A percentile compares a stretch with the other conserved stretches of the same genome.
Evolutionary conservation across 2,113 vertebrate genomes (phyloP).

Genomic region (Pluvianellus socialis): DNA sequence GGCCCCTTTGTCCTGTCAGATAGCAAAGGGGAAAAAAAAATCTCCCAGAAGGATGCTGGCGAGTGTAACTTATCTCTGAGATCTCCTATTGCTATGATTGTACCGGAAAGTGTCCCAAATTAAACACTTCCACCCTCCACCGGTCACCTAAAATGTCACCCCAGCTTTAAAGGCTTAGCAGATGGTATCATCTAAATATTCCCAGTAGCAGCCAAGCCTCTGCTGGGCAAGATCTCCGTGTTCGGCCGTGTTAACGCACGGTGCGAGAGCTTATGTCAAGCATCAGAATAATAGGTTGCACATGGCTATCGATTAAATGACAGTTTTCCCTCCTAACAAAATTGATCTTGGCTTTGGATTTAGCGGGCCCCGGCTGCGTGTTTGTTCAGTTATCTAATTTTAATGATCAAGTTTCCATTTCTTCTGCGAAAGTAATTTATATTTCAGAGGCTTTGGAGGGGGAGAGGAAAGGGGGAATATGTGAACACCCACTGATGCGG

Average conservation of each 20-base stretch:
- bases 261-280: neutral
- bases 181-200: slow-evolving; percentile 1
- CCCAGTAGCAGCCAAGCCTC: slow-evolving; percentile 22
- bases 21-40: neutral
- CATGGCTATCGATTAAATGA: slow-evolving; percentile 15
- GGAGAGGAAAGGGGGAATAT: neutral
- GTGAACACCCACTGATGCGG: accelerated
- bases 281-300: neutral
- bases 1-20: slow-evolving; percentile 12
- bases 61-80: slow-evolving; percentile 12
- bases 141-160: slow-evolving; percentile 23
- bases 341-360: slow-evolving; percentile 10
- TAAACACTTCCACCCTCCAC: slow-evolving; percentile 41
- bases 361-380: neutral
- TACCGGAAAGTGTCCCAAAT: neutral
- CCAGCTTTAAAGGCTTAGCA: slow-evolving; percentile 30
- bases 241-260: slow-evolving; percentile 25
- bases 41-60: slow-evolving; percentile 3
- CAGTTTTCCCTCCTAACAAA: neutral
- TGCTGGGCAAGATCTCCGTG: slow-evolving; percentile 1
- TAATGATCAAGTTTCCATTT: slow-evolving; percentile 27
- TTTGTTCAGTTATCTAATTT: slow-evolving; percentile 20
- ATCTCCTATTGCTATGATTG: neutral
- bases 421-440: neutral
- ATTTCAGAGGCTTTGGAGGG: neutral